Conservation (phyloP, 2,888 invertebrate genomes). For the Apodemia zela region DNA sequence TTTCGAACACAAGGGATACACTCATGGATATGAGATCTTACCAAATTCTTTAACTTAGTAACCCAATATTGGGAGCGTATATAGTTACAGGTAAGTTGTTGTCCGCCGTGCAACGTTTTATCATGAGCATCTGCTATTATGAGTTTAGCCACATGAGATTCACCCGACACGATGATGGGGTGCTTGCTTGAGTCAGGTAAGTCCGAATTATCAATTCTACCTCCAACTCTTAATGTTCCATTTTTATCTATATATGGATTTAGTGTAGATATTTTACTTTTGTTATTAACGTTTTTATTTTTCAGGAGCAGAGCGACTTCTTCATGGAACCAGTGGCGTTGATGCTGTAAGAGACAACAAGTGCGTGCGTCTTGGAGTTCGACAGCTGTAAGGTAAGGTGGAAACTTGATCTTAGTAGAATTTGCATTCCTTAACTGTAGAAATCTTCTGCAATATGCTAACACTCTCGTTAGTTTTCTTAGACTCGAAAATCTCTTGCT, state of each 20-base stretch:
- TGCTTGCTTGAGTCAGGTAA: slow-evolving; percentile 16
- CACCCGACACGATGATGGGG: slow-evolving; percentile 22
- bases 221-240: slow-evolving; percentile 21
- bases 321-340: too few species aligned
- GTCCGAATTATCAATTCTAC: slow-evolving; percentile 20
- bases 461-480: too few species aligned
- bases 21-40: background rate
- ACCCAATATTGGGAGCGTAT: background rate
- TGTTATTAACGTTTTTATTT: background rate
- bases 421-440: too few species aligned
- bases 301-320: too few species aligned
- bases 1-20: background rate
- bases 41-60: background rate
- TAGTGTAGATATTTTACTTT: slow-evolving; percentile 16
- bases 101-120: background rate
- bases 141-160: slow-evolving; percentile 21
- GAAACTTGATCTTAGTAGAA: too few species aligned
- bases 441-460: too few species aligned
- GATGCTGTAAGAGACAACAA: too few species aligned
- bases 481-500: too few species aligned
- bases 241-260: slow-evolving; percentile 21
- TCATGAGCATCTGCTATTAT: slow-evolving; percentile 21
- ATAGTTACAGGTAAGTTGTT: background rate
- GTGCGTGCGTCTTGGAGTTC: background rate
- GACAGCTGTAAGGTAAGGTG: too few species aligned